Percentiles rank a stretch among this genome's conserved stretches.
These are phyloP conservation scores for Tamias sibiricus DNA, from an alignment of 2,113 vertebrate species.

Conservation along the genomic window DNA sequence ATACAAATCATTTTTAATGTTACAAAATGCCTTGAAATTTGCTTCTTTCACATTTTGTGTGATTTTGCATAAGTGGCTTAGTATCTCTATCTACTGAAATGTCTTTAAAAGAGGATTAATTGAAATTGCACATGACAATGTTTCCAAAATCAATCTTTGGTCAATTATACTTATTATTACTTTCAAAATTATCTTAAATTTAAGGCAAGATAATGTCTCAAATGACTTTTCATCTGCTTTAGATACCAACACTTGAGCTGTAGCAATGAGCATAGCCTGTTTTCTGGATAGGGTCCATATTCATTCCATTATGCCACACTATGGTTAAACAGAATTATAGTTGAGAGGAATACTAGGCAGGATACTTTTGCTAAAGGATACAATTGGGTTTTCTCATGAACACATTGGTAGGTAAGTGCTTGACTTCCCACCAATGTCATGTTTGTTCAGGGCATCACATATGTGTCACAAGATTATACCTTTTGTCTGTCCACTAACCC, in stretches of 20 bases:
- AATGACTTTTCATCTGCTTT: neutral
- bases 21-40: neutral
- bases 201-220: neutral
- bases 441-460: neutral
- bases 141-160: neutral
- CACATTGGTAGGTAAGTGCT: neutral
- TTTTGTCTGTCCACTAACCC: conserved; percentile 45
- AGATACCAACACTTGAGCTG: neutral
- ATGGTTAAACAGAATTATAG: neutral
- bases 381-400: neutral
- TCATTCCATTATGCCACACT: neutral
- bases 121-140: neutral
- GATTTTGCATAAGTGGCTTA: neutral
- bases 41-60: neutral
- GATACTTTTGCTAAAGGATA: neutral
- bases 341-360: neutral
- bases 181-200: neutral
- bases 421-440: neutral
- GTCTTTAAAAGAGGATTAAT: neutral
- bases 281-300: neutral
- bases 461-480: neutral
- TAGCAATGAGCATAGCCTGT: neutral
- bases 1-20: neutral
- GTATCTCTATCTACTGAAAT: neutral
- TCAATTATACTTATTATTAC: neutral